phyloP scores from a whole-genome alignment of 2,113 vertebrate species.

The Gymnocephalus cernua region DNA sequence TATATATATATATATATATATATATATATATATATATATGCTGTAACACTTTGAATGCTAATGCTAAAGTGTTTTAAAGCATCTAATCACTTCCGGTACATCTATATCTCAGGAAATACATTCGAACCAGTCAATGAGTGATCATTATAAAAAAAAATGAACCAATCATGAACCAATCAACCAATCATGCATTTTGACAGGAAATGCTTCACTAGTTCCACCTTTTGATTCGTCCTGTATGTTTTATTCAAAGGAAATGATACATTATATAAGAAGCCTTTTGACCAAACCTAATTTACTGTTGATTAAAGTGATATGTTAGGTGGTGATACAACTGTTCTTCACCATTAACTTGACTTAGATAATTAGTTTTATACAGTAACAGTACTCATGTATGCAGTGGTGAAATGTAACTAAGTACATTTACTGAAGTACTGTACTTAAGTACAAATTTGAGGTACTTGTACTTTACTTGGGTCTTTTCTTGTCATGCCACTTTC shows the following conservation, averaged over 20 bases:
- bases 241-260: background rate
- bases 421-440: no score
- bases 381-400: background rate
- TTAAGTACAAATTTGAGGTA: no score
- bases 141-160: no score
- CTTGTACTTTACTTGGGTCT: no score
- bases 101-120: background rate
- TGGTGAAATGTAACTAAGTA: no score
- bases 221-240: background rate
- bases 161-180: background rate
- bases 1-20: background rate
- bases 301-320: background rate
- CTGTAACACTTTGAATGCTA: background rate
- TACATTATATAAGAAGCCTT: background rate
- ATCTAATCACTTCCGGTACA: background rate
- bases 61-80: background rate
- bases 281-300: background rate
- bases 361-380: background rate
- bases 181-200: background rate
- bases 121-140: background rate
- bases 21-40: background rate
- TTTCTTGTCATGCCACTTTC: no score
- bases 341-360: background rate
- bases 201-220: background rate
- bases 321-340: background rate